A percentile compares a stretch with the other conserved stretches of the same genome.
Evolutionary conservation across 2,888 invertebrate species (phyloP).

Genomic region (Protophormia terraenovae): DNA sequence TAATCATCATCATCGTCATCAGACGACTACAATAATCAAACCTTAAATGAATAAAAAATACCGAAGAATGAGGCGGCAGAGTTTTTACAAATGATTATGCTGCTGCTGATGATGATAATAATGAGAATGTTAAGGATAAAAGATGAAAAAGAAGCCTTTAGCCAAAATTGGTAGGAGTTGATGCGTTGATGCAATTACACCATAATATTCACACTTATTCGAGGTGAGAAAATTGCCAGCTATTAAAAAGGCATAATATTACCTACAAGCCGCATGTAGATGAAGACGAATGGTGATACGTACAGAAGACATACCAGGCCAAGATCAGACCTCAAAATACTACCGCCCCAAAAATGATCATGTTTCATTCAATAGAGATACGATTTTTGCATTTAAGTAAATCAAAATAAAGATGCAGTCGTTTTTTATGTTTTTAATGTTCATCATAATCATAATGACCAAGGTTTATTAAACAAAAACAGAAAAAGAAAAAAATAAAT

Average conservation of each 20-base stretch:
- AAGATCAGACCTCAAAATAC: not conserved
- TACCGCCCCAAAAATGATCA: slow-evolving; percentile 50
- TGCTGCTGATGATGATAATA: not conserved
- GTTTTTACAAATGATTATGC: not conserved
- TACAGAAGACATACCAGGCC: not conserved
- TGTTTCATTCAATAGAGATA: slow-evolving; percentile 27
- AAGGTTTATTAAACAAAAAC: slow-evolving; percentile 6
- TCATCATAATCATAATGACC: not conserved
- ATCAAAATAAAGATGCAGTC: slow-evolving; percentile 43
- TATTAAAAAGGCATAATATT: slow-evolving; percentile 82
- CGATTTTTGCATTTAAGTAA: not conserved
- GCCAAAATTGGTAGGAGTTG: slow-evolving; percentile 81
- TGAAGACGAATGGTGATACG: slow-evolving; percentile 4
- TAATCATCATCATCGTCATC: slow-evolving; percentile 1
- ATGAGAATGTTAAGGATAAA: slow-evolving; percentile 20
- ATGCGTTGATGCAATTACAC: slow-evolving; percentile 82
- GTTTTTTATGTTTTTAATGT: slow-evolving; percentile 38
- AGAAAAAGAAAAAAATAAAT: not conserved
- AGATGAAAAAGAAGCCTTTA: slow-evolving; percentile 70
- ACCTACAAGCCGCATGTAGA: slow-evolving; percentile 36
- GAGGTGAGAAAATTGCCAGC: slow-evolving; percentile 82
- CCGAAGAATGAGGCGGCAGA: not conserved
- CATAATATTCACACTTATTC: slow-evolving; percentile 82
- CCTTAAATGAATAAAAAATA: not conserved
- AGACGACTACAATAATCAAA: slow-evolving; percentile 19